Evolutionary conservation across 37 sponge, comb jelly and placozoan species (phyloP).

Genomic region (Oscarella lobularis): DNA sequence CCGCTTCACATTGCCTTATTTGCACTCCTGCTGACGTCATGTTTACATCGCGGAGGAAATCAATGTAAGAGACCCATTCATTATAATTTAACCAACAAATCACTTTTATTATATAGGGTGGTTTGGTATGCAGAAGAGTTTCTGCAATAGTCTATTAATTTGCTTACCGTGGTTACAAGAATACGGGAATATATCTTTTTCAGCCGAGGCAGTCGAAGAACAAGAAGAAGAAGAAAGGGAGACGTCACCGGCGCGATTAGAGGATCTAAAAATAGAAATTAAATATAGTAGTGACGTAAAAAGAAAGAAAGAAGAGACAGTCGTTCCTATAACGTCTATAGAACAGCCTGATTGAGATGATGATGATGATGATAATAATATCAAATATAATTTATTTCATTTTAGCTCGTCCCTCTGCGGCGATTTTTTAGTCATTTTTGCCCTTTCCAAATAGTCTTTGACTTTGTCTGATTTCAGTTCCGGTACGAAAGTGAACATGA

Average conservation of each 20-base stretch:
- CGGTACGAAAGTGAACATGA: neutral
- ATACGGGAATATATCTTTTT: neutral
- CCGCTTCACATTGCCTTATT: neutral
- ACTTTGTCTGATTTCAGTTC: conserved; percentile 7
- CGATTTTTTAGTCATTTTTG: neutral
- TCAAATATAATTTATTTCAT: too few relatives aligned
- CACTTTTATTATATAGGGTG: neutral
- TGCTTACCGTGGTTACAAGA: neutral
- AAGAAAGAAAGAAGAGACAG: neutral
- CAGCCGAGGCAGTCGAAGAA: too few relatives aligned
- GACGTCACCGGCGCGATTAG: too few relatives aligned
- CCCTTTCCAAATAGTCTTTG: neutral
- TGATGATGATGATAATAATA: too few relatives aligned
- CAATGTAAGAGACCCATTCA: neutral
- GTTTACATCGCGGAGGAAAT: neutral
- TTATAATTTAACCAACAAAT: neutral
- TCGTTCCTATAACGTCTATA: neutral
- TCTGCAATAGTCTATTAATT: neutral
- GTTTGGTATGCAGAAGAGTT: neutral
- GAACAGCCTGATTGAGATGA: neutral
- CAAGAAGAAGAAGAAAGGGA: too few relatives aligned
- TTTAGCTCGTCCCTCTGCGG: too few relatives aligned
- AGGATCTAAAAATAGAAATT: too few relatives aligned
- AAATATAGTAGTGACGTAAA: neutral
- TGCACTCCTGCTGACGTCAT: neutral